phyloP scores from a whole-genome alignment of 64 coral and sea anemone species.

The Actinia equina region DNA sequence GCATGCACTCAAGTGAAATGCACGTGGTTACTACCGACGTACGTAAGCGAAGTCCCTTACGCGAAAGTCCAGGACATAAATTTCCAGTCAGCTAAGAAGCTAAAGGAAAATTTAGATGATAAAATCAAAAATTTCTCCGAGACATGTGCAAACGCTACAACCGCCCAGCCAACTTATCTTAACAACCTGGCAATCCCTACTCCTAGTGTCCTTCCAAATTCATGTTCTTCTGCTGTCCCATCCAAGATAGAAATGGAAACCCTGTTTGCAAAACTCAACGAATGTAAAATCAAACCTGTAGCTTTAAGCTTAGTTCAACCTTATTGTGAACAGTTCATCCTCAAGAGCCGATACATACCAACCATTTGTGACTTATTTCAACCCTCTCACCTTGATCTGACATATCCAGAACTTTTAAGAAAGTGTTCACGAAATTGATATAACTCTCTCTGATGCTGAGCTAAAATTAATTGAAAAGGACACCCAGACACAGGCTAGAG shows the following conservation, averaged over 20 bases:
- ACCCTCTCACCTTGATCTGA: conserved; percentile 28
- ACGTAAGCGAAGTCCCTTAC: no score
- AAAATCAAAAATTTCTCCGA: no score
- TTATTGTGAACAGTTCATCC: conserved; percentile 15
- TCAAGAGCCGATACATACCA: conserved; percentile 2
- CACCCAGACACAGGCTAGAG: conserved; percentile 24
- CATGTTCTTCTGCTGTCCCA: not conserved
- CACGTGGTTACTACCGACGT: no score
- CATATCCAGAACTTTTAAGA: conserved; percentile 42
- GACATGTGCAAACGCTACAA: not conserved
- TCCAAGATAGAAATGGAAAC: conserved; percentile 18
- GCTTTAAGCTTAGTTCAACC: conserved; percentile 14
- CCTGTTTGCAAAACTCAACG: conserved; percentile 2
- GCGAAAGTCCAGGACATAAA: no score
- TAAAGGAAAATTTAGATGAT: not conserved
- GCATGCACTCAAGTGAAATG: no score
- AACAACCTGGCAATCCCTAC: not conserved
- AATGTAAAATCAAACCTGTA: conserved; percentile 24
- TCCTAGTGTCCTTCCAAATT: not conserved
- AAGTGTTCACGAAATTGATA: conserved; percentile 38
- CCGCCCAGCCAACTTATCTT: not conserved
- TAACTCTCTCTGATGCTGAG: conserved; percentile 26
- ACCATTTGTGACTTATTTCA: no score
- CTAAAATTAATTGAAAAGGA: conserved; percentile 33
- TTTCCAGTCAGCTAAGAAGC: not conserved